Base-by-base conservation (phyloP, 1,140 invertebrate genomes). In the Brachionus plicatilis region DNA sequence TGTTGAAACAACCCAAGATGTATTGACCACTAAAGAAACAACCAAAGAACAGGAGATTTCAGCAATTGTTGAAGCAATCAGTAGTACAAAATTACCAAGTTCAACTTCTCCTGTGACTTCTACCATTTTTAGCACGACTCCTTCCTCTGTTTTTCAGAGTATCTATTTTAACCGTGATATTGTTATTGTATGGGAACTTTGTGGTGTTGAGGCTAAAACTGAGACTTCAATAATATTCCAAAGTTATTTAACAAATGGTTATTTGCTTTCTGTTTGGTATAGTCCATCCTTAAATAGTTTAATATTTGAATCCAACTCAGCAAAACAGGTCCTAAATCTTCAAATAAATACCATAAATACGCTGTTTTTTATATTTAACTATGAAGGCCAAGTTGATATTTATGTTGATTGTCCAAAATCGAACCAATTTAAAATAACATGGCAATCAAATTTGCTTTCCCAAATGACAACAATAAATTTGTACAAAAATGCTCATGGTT, bases 401-500 rank as follows among this genome's bases (percentile, higher is more conserved):
- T 82, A 33, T 60, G 3, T 82, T 24, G 79, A 60, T 45, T 82
- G 79, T 60, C 79, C 79, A 27, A 43, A 24, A 45, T 60, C 60
- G 27, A 60, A 41, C 12, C 17, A 17, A 41, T 11, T 20, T 11
- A 60, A 47, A 82, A n/a, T 82, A 3, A 1, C 12, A 20, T 60
- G 47, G 79, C 17, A 27, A 47, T 79, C 76, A 37, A 14, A 60
- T n/a, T 37, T 33, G 5, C 3, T 60, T 33, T 41, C 53, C n/a
- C 4, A 60, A 41, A 41, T 82, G 29, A 60, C 4, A 60, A 11
- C 7, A 8, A 41, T 82, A 24, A 8, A 12, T 60, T 24, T 82
- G 47, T 82, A 14, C 29, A 56, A 82, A 68, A 60, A 82, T 45
- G 60, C 53, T 41, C 20, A 82, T 20, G 79, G 33, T 68, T 82